phyloP scores from a whole-genome alignment of 2,113 vertebrate genomes.

The Naja naja region DNA sequence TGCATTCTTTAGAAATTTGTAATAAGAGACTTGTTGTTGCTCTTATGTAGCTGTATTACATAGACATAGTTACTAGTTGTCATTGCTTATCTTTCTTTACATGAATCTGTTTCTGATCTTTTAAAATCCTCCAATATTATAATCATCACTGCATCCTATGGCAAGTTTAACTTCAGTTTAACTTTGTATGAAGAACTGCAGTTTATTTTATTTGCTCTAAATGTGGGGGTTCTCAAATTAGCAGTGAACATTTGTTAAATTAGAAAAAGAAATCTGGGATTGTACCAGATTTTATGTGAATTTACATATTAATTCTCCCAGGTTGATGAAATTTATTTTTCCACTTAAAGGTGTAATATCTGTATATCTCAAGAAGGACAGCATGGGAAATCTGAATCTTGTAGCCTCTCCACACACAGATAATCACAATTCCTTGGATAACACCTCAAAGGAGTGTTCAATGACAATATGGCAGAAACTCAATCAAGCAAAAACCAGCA shows the following conservation, averaged over 20 bases:
- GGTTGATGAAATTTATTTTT: fast-evolving
- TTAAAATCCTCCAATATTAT: background rate
- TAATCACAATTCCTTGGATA: conserved; percentile 31
- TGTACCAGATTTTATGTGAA: fast-evolving
- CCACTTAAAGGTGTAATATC: conserved; percentile 63
- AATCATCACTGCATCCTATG: background rate
- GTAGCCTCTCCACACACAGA: conserved; percentile 64
- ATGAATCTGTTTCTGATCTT: background rate
- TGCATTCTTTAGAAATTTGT: background rate
- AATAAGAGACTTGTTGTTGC: background rate
- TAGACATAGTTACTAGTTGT: background rate
- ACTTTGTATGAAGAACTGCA: background rate
- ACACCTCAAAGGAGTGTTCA: background rate
- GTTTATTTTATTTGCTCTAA: background rate
- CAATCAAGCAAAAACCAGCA: conserved; percentile 29
- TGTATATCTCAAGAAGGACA: conserved; percentile 69
- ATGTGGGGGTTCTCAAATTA: background rate
- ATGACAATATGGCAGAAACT: conserved; percentile 59
- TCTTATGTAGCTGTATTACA: background rate
- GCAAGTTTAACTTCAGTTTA: background rate
- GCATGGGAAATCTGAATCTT: conserved; percentile 65
- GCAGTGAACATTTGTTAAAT: background rate
- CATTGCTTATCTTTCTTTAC: background rate
- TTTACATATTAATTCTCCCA: background rate
- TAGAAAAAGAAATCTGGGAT: background rate